Evolutionary conservation across 2,888 invertebrate species (phyloP).

Genomic region (Lasioglossum morio): DNA sequence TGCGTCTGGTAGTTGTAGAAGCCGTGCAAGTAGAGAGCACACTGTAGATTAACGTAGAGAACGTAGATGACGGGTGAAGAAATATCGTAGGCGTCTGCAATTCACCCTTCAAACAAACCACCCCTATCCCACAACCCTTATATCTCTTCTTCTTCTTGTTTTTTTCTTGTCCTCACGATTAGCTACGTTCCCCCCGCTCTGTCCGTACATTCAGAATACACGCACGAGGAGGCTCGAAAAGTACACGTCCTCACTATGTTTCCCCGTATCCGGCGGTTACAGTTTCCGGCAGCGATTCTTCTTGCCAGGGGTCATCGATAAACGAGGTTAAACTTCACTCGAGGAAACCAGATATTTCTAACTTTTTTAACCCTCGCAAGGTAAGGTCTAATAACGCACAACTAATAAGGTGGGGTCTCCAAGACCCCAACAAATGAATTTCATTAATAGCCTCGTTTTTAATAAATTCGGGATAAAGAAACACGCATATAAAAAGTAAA

Average conservation of each 20-base stretch:
- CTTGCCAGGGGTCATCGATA: neutral
- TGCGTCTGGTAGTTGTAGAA: conserved; percentile 40
- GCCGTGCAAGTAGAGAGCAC: conserved; percentile 39
- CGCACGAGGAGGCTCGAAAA: conserved; percentile 8
- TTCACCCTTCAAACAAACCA: neutral
- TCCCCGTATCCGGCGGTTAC: neutral
- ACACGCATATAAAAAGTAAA: too few species aligned
- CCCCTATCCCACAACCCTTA: neutral
- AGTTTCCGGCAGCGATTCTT: conserved; percentile 8
- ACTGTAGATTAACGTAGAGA: conserved; percentile 50
- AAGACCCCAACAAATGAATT: too few species aligned
- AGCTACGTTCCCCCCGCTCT: neutral
- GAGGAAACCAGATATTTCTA: too few species aligned
- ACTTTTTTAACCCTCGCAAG: too few species aligned
- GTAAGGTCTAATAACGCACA: too few species aligned
- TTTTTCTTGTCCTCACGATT: neutral
- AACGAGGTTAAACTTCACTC: neutral
- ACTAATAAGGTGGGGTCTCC: too few species aligned
- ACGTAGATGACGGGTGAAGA: conserved; percentile 55
- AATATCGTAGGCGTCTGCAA: conserved; percentile 52
- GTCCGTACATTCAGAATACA: neutral
- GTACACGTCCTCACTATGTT: neutral
- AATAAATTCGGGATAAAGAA: too few species aligned
- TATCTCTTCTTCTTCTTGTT: neutral
- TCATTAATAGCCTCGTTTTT: too few species aligned